Evolutionary conservation across 2,888 invertebrate species (phyloP).

Genomic region (Drosophila eohydei): DNA sequence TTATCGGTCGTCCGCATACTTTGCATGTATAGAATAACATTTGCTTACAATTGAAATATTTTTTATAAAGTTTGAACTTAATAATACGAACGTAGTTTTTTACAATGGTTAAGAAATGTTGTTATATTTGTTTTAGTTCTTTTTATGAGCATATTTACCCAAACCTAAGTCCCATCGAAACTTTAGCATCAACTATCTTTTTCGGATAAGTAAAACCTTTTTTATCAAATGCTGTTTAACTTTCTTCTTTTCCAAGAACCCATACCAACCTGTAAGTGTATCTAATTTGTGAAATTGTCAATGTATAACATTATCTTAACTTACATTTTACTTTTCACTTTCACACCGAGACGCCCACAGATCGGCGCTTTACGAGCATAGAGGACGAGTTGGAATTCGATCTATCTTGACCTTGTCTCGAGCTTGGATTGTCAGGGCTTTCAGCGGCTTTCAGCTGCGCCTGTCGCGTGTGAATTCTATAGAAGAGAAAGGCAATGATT

Average conservation of each 20-base stretch:
- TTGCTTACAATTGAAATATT: neutral
- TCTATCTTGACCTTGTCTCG: neutral
- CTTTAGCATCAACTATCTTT: neutral
- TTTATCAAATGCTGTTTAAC: neutral
- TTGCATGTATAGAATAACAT: neutral
- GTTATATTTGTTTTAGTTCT: neutral
- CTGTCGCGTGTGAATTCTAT: conserved; percentile 38
- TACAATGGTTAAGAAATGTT: neutral
- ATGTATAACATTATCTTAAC: neutral
- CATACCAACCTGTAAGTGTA: neutral
- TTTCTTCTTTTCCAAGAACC: neutral
- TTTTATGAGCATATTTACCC: neutral
- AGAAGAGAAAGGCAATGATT: neutral
- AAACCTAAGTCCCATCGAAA: neutral
- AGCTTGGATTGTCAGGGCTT: neutral
- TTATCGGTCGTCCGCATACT: neutral
- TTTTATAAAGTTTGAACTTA: neutral
- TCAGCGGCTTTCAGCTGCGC: neutral
- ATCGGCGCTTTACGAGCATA: neutral
- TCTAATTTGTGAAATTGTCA: neutral
- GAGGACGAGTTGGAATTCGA: neutral
- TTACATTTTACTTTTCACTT: neutral
- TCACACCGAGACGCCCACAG: conserved; percentile 5
- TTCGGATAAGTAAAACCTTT: too few species aligned
- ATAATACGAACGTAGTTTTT: neutral